Conservation (phyloP, 1,140 invertebrate genomes). For the Anastrepha ludens region DNA sequence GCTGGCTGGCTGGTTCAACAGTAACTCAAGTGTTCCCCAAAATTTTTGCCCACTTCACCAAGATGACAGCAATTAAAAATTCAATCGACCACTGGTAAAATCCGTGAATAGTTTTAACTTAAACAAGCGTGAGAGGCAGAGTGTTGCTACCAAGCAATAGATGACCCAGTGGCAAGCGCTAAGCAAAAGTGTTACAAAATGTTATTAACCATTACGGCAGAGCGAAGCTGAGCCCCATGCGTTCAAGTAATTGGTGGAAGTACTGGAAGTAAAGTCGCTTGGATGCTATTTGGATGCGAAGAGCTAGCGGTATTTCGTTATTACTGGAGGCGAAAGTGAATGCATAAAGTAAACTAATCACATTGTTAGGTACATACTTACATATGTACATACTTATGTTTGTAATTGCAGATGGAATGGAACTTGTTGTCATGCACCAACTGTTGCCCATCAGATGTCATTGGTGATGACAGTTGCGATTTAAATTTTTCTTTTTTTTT, state of each 20-base stretch:
- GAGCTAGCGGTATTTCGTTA: too few relatives aligned
- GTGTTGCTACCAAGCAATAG: neutral
- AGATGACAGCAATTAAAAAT: neutral
- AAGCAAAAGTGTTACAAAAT: slow-evolving; percentile 39
- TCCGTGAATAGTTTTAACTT: neutral
- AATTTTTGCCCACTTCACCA: slow-evolving; percentile 20
- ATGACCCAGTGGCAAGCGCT: neutral
- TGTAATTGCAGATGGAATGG: neutral
- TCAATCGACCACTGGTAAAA: neutral
- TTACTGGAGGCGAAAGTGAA: slow-evolving; percentile 28
- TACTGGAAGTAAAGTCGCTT: neutral
- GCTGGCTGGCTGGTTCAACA: neutral
- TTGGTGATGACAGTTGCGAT: slow-evolving; percentile 35
- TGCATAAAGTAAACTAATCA: neutral
- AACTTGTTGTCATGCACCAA: neutral
- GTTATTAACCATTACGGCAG: neutral
- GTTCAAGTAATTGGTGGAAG: neutral
- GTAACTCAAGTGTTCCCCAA: neutral
- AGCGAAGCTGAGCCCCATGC: too few relatives aligned
- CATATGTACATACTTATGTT: neutral
- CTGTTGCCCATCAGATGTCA: neutral
- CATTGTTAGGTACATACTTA: neutral
- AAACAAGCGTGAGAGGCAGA: neutral
- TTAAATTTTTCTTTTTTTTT: neutral
- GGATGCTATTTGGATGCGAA: too few relatives aligned